These are phyloP conservation scores for Mesodorylaimus sp. DNA, from an alignment of 2,888 invertebrate species.

Conservation along the genomic window DNA sequence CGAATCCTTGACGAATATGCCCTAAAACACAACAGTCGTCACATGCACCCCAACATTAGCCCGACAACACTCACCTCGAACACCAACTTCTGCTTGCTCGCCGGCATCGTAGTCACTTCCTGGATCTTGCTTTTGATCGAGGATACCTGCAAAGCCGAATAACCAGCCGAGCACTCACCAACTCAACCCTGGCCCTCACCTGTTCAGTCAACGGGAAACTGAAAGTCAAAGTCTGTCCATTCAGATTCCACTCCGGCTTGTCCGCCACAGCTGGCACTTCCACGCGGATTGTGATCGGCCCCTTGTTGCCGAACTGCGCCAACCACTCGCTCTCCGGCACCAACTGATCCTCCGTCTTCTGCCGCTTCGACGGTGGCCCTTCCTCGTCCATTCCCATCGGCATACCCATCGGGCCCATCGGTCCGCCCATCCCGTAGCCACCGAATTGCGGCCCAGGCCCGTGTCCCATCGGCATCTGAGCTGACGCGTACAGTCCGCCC, in stretches of 20 bases:
- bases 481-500: not conserved
- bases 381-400: constrained; percentile 40
- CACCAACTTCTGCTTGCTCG: constrained; percentile 87
- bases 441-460: constrained; percentile 13
- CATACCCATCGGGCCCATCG: not conserved
- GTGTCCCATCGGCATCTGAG: constrained; percentile 10
- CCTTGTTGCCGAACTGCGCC: constrained; percentile 16
- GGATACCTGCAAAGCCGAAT: constrained; percentile 41
- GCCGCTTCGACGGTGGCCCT: constrained; percentile 66
- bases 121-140: constrained; percentile 70
- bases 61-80: constrained; percentile 47
- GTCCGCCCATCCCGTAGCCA: not conserved
- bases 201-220: constrained; percentile 55
- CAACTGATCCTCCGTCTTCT: constrained; percentile 74
- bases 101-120: constrained; percentile 72
- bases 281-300: constrained; percentile 52
- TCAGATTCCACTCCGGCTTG: constrained; percentile 82
- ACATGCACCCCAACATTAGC: not conserved
- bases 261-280: constrained; percentile 63
- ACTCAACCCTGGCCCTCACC: no score
- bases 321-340: constrained; percentile 66
- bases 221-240: constrained; percentile 65
- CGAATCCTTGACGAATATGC: constrained; percentile 91
- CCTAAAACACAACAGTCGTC: constrained; percentile 42
- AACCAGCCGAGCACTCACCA: no score